Percentiles rank a stretch among this genome's conserved stretches.
phyloP scores from a whole-genome alignment of 2,888 invertebrate species.

The Oeneis ivallda region DNA sequence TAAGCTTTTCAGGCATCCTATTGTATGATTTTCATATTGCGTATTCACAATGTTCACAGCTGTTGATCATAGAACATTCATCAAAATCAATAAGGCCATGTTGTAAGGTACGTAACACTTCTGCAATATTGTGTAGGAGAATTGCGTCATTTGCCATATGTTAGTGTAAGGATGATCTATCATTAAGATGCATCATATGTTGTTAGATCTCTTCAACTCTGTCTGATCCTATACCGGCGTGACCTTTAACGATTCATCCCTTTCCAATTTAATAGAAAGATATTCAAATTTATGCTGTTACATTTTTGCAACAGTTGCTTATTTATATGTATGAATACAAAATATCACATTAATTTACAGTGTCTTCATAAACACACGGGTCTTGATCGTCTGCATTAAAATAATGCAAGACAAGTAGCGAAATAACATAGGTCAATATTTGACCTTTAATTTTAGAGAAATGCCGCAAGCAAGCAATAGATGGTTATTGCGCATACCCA shows the following conservation, averaged over 20 bases:
- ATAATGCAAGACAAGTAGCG: slow-evolving; percentile 57
- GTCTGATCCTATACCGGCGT: not conserved
- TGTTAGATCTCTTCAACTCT: not conserved
- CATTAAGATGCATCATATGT: slow-evolving; percentile 16
- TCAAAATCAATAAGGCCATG: slow-evolving; percentile 20
- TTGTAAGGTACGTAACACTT: slow-evolving; percentile 10
- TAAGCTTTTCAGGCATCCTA: not conserved
- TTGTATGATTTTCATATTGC: slow-evolving; percentile 17
- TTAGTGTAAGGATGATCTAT: slow-evolving; percentile 10
- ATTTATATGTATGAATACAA: not conserved
- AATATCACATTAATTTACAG: not conserved
- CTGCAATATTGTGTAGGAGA: slow-evolving; percentile 9
- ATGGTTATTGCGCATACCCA: not conserved
- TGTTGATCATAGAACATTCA: slow-evolving; percentile 13
- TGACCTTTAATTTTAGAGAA: slow-evolving; percentile 65
- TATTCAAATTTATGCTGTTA: not conserved
- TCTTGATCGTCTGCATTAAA: not conserved
- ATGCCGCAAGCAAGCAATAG: slow-evolving; percentile 11
- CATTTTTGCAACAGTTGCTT: not conserved
- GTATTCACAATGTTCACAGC: not conserved
- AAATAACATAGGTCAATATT: slow-evolving; percentile 72
- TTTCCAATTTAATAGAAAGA: not conserved
- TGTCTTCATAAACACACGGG: not conserved
- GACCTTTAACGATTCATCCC: not conserved
- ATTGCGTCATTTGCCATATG: slow-evolving; percentile 29